Base-by-base conservation (phyloP, 2,113 vertebrate genomes). In the Megalops atlanticus region DNA sequence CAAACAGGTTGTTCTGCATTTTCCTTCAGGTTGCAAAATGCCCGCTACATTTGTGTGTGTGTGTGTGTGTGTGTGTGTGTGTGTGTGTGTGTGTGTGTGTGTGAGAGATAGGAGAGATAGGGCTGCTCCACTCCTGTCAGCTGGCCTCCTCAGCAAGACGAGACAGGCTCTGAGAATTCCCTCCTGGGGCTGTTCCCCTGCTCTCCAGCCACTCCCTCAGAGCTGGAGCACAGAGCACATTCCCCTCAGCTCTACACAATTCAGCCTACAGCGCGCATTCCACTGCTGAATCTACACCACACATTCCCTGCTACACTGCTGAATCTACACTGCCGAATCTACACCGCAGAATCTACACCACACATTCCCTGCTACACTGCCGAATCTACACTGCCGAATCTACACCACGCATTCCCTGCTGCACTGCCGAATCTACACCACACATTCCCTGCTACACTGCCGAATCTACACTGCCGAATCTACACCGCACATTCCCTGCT, bases 141-240 rank as follows among this genome's bases (percentile, higher is more conserved):
- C 58, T 31, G 58, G 58, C n/a, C 58, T 64, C 58, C 43, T 0
- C 47, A 85, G 88, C 89, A 91, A 89, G 90, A 92, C 85, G 80
- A 85, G 83, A 87, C 90, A 92, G 87, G 91, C 87, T 88, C 86
- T 84, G n/a, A 89, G 85, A 86, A 86, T 86, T 81, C 70, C 84
- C 81, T 89, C 77, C 84, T 84, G 58, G 79, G 83, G 83, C 80
- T 75, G 78, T 78, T 72, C 80, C 71, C 70, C 45, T 78, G 80
- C 84, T 41, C 40, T 18, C 24, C 80, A 85, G 89, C 89, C 88
- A 86, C 89, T 80, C 90, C 90, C 88, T 88, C 36, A 35, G 21
- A 27, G 15, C 27, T 18, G 35, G 21, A 36, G 14, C 76, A 36
- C 47, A 21, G 35, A 77, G 47, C 47, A 58, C 58, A 64, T 11